These are phyloP conservation scores for Philereme vetulata DNA, from an alignment of 2,888 invertebrate genomes.

Conservation along the genomic window DNA sequence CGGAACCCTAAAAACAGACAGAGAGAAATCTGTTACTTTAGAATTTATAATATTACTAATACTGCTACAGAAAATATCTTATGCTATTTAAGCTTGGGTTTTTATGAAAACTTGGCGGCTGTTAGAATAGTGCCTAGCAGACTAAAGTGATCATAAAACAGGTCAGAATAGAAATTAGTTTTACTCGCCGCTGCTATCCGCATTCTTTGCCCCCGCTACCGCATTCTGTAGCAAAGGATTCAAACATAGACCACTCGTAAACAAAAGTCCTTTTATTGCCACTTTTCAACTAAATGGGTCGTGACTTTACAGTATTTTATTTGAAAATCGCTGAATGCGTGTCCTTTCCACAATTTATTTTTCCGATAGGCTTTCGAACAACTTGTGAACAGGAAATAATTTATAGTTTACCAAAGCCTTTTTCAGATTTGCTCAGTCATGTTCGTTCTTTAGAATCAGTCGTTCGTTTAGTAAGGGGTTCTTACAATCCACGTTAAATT, in stretches of 20 bases:
- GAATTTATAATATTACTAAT: no score
- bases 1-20: no score
- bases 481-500: no score
- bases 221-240: slow-evolving; percentile 4
- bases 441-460: not conserved
- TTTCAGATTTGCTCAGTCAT: slow-evolving; percentile 13
- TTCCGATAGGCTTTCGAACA: slow-evolving; percentile 5
- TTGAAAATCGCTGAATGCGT: slow-evolving; percentile 17
- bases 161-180: no score
- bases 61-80: no score
- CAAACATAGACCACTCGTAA: slow-evolving; percentile 7
- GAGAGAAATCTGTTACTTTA: no score
- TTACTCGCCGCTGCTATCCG: not conserved
- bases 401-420: slow-evolving; percentile 11
- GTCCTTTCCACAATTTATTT: slow-evolving; percentile 12
- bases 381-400: slow-evolving; percentile 15
- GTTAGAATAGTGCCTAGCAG: no score
- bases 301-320: slow-evolving; percentile 26
- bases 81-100: no score
- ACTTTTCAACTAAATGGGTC: slow-evolving; percentile 23
- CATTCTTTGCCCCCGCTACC: not conserved
- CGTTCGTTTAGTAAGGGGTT: not conserved
- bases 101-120: no score
- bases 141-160: no score
- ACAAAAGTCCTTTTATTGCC: slow-evolving; percentile 21